These are phyloP conservation scores for Apostichopus leukothele DNA, from an alignment of 53 echinoderm and acorn worm genomes.

Conservation along the genomic window DNA sequence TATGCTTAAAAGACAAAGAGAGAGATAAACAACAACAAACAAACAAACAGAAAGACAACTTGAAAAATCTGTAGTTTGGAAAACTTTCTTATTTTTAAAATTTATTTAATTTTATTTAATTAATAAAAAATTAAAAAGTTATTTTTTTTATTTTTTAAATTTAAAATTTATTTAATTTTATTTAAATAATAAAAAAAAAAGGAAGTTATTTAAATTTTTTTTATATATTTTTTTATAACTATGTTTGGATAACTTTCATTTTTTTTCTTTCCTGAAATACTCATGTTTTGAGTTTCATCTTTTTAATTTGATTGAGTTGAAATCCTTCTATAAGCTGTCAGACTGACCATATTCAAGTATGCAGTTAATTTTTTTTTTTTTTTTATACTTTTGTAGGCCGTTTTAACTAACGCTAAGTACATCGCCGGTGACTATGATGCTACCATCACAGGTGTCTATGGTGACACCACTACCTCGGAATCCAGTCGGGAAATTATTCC, in stretches of 20 bases:
- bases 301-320: neutral
- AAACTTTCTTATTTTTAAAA: neutral
- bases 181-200: too few species aligned
- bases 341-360: neutral
- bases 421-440: constrained; percentile 94
- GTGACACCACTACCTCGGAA: constrained; percentile 76
- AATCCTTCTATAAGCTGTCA: neutral
- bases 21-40: too few species aligned
- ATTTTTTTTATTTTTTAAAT: too few species aligned
- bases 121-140: too few species aligned
- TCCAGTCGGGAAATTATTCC: constrained; percentile 94
- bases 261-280: too few species aligned
- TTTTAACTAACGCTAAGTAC: constrained; percentile 75
- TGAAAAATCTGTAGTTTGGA: neutral
- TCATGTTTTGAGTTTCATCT: neutral
- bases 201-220: too few species aligned
- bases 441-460: constrained; percentile 92
- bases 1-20: neutral
- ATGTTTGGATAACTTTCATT: too few species aligned
- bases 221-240: too few species aligned
- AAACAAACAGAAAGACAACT: neutral
- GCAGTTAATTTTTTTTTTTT: neutral
- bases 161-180: too few species aligned
- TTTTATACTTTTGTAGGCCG: constrained; percentile 46
- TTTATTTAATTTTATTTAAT: too few species aligned